A percentile compares a stretch with the other conserved stretches of the same genome.
phyloP scores from a whole-genome alignment of 1,140 invertebrate genomes.

The Zophobas morio region DNA sequence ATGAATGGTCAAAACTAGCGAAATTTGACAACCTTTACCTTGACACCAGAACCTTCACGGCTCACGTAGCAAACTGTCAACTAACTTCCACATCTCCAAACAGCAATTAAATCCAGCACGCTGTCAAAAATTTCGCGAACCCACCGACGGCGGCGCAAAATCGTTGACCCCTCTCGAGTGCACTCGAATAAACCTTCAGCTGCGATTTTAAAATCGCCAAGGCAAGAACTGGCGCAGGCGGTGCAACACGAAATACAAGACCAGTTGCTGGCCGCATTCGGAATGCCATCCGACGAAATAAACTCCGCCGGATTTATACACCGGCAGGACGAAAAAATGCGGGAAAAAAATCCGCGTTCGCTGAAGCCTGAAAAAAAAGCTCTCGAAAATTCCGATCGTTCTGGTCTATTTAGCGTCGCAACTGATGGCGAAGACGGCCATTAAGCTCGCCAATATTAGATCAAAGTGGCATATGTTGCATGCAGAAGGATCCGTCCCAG shows the following conservation, averaged over 20 bases:
- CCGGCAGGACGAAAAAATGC: neutral
- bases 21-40: too few species aligned
- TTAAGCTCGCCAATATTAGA: slow-evolving; percentile 17
- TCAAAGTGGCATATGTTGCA: slow-evolving; percentile 36
- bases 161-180: too few species aligned
- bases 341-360: slow-evolving; percentile 15
- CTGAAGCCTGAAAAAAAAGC: slow-evolving; percentile 1
- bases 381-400: slow-evolving; percentile 35
- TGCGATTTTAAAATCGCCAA: slow-evolving; percentile 20
- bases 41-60: too few species aligned
- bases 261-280: slow-evolving; percentile 22
- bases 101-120: too few species aligned
- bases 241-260: slow-evolving; percentile 36
- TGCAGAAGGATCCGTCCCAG: neutral
- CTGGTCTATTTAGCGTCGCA: slow-evolving; percentile 31
- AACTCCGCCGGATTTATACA: neutral
- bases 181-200: neutral
- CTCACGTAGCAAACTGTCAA: too few species aligned
- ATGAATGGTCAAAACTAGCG: too few species aligned
- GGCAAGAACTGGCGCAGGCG: slow-evolving; percentile 21
- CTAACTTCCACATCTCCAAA: too few species aligned
- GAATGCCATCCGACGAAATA: slow-evolving; percentile 32
- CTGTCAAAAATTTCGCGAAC: too few species aligned
- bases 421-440: slow-evolving; percentile 26
- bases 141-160: too few species aligned